Percentiles rank a stretch among this genome's conserved stretches.
Conservation (phyloP, 64 coral and sea anemone genomes). For the Acropora yongei region DNA sequence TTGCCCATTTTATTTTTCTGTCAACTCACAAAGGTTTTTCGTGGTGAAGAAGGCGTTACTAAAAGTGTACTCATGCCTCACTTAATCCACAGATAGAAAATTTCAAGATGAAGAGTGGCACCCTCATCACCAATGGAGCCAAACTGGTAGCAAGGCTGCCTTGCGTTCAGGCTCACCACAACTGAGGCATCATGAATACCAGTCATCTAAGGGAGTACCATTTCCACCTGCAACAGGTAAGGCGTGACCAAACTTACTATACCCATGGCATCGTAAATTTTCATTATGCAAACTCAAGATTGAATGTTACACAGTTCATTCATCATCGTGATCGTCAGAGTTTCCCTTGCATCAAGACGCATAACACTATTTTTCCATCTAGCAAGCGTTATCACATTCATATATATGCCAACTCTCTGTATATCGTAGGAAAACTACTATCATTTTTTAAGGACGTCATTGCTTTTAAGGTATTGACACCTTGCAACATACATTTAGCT, state of each 20-base stretch:
- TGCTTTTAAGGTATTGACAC: too few species aligned
- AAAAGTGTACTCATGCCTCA: background rate
- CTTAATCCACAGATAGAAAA: conserved; percentile 54
- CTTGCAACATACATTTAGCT: too few species aligned
- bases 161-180: conserved; percentile 28
- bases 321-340: too few species aligned
- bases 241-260: background rate
- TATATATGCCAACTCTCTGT: too few species aligned
- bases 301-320: too few species aligned
- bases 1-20: background rate
- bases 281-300: background rate
- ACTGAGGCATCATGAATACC: conserved; percentile 86
- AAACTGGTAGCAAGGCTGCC: background rate
- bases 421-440: too few species aligned
- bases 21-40: background rate
- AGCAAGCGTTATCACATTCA: too few species aligned
- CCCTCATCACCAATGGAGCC: conserved; percentile 54
- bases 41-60: background rate
- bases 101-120: conserved; percentile 55
- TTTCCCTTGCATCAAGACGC: too few species aligned
- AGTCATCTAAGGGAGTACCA: conserved; percentile 78
- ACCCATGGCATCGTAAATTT: background rate
- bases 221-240: conserved; percentile 88
- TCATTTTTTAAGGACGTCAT: too few species aligned
- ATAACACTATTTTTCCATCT: too few species aligned